Conservation (phyloP, 2,797 vertebrate species). For the Sebastes kiyomatsui region DNA sequence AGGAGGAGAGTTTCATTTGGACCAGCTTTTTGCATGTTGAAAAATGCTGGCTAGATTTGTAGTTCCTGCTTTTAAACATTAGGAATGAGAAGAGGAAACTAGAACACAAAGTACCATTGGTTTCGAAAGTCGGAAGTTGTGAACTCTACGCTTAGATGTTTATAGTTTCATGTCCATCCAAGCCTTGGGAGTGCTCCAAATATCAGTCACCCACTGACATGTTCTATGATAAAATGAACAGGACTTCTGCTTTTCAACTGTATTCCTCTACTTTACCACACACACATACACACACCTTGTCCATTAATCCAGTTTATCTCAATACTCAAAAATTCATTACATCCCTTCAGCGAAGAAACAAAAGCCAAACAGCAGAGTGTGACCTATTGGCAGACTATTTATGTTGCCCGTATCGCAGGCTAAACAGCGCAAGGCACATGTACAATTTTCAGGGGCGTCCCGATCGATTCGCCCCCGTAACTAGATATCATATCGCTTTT, state of each 20-base stretch:
- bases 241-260: background rate
- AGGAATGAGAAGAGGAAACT: background rate
- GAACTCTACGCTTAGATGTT: background rate
- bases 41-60: background rate
- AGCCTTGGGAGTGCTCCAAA: constrained; percentile 7
- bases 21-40: background rate
- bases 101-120: background rate
- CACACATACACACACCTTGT: background rate
- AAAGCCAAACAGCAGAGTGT: constrained; percentile 36
- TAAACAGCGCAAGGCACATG: constrained; percentile 37
- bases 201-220: background rate
- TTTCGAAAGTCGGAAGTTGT: background rate
- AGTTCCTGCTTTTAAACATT: background rate
- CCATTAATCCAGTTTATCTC: constrained; percentile 43
- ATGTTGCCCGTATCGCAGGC: constrained; percentile 25
- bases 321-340: constrained; percentile 40
- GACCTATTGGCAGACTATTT: constrained; percentile 59
- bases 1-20: background rate
- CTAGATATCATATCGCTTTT: constrained; percentile 60
- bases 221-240: background rate
- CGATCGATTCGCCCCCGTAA: constrained; percentile 60
- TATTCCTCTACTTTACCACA: background rate
- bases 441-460: constrained; percentile 49
- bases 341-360: constrained; percentile 18
- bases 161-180: constrained; percentile 10